These are phyloP conservation scores for Ifrita kowaldi DNA, from an alignment of 2,113 vertebrate species.

Conservation along the genomic window DNA sequence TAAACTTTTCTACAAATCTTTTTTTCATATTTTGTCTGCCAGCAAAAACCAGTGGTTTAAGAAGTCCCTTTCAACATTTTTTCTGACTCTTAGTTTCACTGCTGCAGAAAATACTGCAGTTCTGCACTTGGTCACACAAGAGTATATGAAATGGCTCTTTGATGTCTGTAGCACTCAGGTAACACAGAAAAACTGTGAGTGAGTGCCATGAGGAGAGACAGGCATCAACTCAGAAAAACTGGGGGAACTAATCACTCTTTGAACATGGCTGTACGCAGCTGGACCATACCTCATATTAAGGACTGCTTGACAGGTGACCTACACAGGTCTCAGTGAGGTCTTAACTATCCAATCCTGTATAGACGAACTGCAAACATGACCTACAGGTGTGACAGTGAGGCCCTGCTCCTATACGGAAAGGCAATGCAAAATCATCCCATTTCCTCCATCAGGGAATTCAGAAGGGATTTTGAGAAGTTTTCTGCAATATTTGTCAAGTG, in stretches of 20 bases:
- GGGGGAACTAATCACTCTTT: background rate
- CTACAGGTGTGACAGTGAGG: background rate
- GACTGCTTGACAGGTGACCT: background rate
- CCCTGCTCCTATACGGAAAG: background rate
- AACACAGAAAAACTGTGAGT: rapidly evolving
- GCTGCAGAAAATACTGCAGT: background rate
- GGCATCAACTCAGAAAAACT: background rate
- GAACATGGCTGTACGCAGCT: background rate
- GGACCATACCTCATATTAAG: background rate
- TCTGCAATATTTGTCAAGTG: background rate
- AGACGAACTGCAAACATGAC: background rate
- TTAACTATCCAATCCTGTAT: background rate
- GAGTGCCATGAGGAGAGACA: background rate
- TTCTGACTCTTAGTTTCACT: background rate
- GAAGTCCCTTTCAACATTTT: background rate
- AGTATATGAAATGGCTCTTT: background rate
- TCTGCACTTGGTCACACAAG: background rate
- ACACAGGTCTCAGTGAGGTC: background rate
- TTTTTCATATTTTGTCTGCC: background rate
- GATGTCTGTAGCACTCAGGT: no score
- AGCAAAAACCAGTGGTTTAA: background rate
- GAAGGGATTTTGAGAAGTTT: background rate
- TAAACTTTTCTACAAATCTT: background rate
- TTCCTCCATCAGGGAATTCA: background rate
- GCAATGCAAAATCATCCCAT: background rate